These are phyloP conservation scores for Hippopotamyrus pictus DNA, from an alignment of 2,797 vertebrate species.

Conservation along the genomic window DNA sequence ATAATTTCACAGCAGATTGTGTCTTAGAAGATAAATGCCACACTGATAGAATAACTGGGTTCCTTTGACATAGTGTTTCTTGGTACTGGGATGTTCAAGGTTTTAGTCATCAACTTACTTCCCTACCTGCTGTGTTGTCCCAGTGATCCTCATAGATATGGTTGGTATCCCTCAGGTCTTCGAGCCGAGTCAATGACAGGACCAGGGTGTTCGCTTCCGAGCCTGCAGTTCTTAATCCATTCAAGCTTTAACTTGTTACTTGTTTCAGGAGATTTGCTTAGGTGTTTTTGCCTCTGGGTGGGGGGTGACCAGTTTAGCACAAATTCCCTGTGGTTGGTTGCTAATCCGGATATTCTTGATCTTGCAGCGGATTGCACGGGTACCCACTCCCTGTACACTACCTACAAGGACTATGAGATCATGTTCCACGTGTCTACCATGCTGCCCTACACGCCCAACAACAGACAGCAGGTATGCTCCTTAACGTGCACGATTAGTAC, in stretches of 20 bases:
- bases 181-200: neutral
- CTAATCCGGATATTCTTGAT: neutral
- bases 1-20: neutral
- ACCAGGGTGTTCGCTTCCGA: neutral
- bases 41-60: neutral
- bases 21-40: neutral
- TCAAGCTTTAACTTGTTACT: neutral
- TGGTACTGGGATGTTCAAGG: neutral
- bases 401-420: constrained; percentile 94
- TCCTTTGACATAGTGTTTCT: neutral
- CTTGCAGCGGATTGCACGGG: constrained; percentile 90
- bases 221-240: neutral
- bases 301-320: neutral
- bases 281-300: neutral
- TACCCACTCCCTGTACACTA: constrained; percentile 89
- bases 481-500: neutral
- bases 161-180: neutral
- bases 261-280: neutral
- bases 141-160: neutral
- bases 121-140: neutral
- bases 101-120: neutral
- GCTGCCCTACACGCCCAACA: constrained; percentile 94
- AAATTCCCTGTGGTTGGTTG: neutral
- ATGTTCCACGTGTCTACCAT: constrained; percentile 98
- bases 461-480: constrained; percentile 85